phyloP scores from a whole-genome alignment of 2,888 invertebrate species.

The Dascillus cervinus region DNA sequence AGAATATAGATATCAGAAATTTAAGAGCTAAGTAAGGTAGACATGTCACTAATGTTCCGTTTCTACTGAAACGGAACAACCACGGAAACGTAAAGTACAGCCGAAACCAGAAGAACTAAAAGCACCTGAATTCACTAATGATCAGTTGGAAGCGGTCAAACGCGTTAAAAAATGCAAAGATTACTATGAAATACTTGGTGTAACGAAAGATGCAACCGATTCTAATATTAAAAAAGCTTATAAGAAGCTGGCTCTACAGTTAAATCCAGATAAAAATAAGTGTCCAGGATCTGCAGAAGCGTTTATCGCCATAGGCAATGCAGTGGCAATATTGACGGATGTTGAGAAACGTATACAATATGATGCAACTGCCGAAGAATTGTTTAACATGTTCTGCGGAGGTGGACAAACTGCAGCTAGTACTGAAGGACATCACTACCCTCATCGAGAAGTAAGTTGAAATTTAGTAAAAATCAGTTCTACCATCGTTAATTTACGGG shows the following conservation, averaged over 20 bases:
- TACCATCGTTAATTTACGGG: no score
- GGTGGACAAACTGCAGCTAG: slow-evolving; percentile 49
- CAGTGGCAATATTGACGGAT: slow-evolving; percentile 89
- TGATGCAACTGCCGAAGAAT: slow-evolving; percentile 94
- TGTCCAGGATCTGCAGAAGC: slow-evolving; percentile 95
- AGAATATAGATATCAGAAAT: no score
- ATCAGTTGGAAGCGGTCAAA: slow-evolving; percentile 61
- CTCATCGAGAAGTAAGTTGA: slow-evolving; percentile 47
- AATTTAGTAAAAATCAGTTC: no score
- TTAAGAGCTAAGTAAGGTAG: no score
- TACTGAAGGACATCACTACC: slow-evolving; percentile 40
- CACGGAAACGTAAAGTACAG: slow-evolving; percentile 32
- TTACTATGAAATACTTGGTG: slow-evolving; percentile 90
- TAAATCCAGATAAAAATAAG: slow-evolving; percentile 96
- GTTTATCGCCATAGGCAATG: slow-evolving; percentile 81
- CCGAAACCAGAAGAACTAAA: slow-evolving; percentile 36
- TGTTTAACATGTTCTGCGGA: slow-evolving; percentile 99
- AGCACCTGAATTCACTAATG: slow-evolving; percentile 60
- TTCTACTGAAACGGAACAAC: slow-evolving; percentile 35
- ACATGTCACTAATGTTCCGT: no score
- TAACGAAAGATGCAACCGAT: slow-evolving; percentile 80
- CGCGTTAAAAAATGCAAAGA: slow-evolving; percentile 80
- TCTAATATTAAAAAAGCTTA: slow-evolving; percentile 88
- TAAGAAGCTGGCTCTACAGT: slow-evolving; percentile 83
- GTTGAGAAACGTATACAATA: slow-evolving; percentile 88